These are phyloP conservation scores for Calliopsis andreniformis DNA, from an alignment of 1,140 invertebrate species.

Conservation along the genomic window DNA sequence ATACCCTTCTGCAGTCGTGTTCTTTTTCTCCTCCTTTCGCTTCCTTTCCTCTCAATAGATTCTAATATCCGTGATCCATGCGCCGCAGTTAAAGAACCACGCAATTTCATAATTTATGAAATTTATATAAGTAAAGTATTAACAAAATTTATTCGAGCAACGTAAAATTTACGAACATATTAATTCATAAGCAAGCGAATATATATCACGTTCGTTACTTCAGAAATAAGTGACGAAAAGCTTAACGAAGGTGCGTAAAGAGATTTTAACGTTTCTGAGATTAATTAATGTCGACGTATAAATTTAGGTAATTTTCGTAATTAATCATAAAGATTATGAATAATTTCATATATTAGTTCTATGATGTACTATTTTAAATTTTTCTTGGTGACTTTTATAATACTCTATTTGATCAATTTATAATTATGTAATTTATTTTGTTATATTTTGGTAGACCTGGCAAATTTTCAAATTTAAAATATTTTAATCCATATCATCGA, in stretches of 20 bases:
- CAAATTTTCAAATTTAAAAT: no score
- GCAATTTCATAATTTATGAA: neutral
- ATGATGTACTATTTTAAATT: no score
- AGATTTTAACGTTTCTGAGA: conserved; percentile 6
- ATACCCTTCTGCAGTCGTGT: no score
- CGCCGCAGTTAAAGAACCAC: neutral
- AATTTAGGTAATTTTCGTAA: neutral
- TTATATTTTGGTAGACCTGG: no score
- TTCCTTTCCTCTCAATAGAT: conserved; percentile 21
- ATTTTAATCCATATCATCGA: no score
- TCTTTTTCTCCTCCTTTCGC: neutral
- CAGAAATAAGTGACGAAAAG: conserved; percentile 11
- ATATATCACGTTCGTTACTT: neutral
- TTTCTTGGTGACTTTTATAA: no score
- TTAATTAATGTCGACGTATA: conserved; percentile 23
- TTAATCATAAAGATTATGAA: conserved; percentile 8
- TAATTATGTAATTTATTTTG: no score
- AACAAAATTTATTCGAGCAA: neutral
- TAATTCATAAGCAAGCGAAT: neutral
- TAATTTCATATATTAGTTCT: no score
- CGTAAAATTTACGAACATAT: conserved; percentile 9
- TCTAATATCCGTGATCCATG: conserved; percentile 33
- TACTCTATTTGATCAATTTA: no score
- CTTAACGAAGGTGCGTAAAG: neutral
- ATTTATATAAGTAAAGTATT: conserved; percentile 5